A percentile compares a stretch with the other conserved stretches of the same genome.
These are phyloP conservation scores for Dolichopus griseipennis DNA, from an alignment of 2,888 invertebrate species.

Conservation along the genomic window DNA sequence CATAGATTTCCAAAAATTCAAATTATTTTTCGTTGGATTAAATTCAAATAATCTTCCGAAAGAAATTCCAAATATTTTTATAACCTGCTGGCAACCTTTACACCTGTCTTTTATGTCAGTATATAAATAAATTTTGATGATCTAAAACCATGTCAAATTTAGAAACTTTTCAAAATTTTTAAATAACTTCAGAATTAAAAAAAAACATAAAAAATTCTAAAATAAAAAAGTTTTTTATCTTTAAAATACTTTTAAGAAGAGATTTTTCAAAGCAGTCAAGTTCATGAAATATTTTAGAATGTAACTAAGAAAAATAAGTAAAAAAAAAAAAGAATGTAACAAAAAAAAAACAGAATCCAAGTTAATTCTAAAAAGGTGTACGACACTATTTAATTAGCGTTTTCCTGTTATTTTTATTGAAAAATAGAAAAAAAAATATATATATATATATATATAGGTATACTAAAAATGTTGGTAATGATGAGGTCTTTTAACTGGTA, in stretches of 20 bases:
- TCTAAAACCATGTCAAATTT: not conserved
- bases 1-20: too few relatives aligned
- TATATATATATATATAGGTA: too few relatives aligned
- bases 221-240: too few relatives aligned
- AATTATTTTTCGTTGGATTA: too few relatives aligned
- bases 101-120: not conserved
- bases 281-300: not conserved
- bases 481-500: conserved; percentile 3
- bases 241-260: too few relatives aligned
- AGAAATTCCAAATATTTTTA: too few relatives aligned
- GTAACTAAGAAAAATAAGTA: not conserved
- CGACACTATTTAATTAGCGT: not conserved
- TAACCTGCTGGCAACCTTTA: not conserved
- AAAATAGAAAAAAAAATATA: not conserved
- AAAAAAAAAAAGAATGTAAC: not conserved
- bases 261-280: too few relatives aligned
- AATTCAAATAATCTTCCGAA: too few relatives aligned
- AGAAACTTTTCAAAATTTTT: too few relatives aligned
- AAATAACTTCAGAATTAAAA: too few relatives aligned
- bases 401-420: conserved; percentile 6
- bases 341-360: too few relatives aligned
- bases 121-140: not conserved
- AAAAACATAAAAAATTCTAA: too few relatives aligned
- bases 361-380: not conserved
- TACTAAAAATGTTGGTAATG: not conserved